Evolutionary conservation across 2,113 vertebrate genomes (phyloP).

Genomic region (Sceloporus undulatus): DNA sequence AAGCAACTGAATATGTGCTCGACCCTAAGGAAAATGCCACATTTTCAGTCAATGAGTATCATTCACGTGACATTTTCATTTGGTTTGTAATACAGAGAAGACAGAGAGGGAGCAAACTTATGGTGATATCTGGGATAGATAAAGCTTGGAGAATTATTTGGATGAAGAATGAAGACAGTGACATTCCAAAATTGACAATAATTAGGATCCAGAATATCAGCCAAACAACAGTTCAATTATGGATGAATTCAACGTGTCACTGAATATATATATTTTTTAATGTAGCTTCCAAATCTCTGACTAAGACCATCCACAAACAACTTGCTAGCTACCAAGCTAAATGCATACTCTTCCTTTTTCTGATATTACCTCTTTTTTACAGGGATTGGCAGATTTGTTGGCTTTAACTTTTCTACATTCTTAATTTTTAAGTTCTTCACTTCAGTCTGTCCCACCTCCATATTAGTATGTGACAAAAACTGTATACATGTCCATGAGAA

Average conservation of each 20-base stretch:
- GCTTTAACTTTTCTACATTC: background rate
- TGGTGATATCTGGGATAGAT: constrained; percentile 7
- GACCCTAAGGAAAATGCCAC: constrained; percentile 35
- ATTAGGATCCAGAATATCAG: background rate
- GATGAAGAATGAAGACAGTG: background rate
- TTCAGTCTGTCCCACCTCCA: background rate
- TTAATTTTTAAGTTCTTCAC: background rate
- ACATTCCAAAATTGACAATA: background rate
- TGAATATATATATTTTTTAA: background rate
- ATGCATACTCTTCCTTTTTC: no score
- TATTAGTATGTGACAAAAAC: background rate
- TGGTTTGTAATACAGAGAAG: background rate
- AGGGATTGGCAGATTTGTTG: background rate
- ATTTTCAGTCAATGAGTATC: constrained; percentile 58
- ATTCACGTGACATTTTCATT: constrained; percentile 37
- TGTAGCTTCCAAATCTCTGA: background rate
- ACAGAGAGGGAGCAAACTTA: constrained; percentile 40
- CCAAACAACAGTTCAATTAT: background rate
- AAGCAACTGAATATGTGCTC: constrained; percentile 34
- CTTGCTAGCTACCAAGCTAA: no score
- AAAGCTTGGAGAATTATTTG: background rate
- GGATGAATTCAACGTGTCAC: no score
- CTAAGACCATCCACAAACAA: no score
- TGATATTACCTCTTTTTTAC: background rate
- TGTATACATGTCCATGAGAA: background rate